phyloP scores from a whole-genome alignment of 2,888 invertebrate genomes.

The Acleris cristana region DNA sequence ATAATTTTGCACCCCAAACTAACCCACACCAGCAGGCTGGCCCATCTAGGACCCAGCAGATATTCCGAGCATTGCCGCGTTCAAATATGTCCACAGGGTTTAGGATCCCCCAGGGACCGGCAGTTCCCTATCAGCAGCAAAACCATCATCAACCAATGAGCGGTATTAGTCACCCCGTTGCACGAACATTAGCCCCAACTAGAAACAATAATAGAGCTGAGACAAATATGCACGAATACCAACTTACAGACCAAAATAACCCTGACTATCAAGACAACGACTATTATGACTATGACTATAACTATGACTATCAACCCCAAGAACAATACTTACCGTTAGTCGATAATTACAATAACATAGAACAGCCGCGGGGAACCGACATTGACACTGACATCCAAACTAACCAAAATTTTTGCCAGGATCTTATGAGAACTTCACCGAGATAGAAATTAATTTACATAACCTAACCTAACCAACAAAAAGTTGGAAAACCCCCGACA shows the following conservation, averaged over 20 bases:
- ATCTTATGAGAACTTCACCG: not conserved
- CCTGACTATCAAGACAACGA: conserved; percentile 1
- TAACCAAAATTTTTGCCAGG: not conserved
- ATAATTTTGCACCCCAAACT: too few relatives aligned
- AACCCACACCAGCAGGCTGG: too few relatives aligned
- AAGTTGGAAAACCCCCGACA: too few relatives aligned
- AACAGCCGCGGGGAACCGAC: conserved; percentile 5
- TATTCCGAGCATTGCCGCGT: conserved; percentile 5
- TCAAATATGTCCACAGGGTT: conserved; percentile 1
- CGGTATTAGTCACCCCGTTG: conserved; percentile 24
- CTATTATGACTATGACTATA: conserved; percentile 13
- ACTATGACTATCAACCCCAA: not conserved
- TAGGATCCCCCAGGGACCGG: not conserved
- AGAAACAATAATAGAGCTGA: conserved; percentile 13
- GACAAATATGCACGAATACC: conserved; percentile 1
- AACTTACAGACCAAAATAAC: not conserved
- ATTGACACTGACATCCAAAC: not conserved
- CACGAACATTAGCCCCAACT: conserved; percentile 18
- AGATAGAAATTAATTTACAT: conserved; percentile 27
- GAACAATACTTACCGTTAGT: not conserved
- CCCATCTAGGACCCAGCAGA: conserved; percentile 18
- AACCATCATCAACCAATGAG: conserved; percentile 35
- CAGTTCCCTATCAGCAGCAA: not conserved
- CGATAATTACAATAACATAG: too few relatives aligned
- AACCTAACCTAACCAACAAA: too few relatives aligned